Base-by-base conservation (phyloP, 1,140 invertebrate species). In the Drosophila pachea region DNA sequence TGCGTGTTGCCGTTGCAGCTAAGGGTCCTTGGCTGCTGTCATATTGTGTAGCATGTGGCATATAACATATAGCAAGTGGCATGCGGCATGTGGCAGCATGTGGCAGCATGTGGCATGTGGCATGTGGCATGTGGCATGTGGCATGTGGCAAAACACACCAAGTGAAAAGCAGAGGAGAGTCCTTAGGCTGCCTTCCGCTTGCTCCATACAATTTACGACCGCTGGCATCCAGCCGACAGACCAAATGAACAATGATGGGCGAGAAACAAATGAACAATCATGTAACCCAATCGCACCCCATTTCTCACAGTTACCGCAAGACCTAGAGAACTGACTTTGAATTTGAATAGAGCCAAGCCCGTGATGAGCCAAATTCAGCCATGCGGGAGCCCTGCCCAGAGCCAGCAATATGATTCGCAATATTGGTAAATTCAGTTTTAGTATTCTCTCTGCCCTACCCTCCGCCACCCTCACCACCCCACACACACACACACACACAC, bases 181-280 rank as follows among this genome's bases (percentile, higher is more conserved):
- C 22, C 22, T 22, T 22, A 22, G 3, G 22, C 22, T 22, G 22
- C 22, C 22, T 22, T 1, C 22, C 3, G 22, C 22, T 22, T 1
- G 22, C 22, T 22, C 22, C 22, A 22, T 22, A 22, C 22, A 22
- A 22, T 22, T 22, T 22, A 3, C 22, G 22, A 3, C 22, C 22
- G 22, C 22, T 22, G 22, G 22, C 22, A 22, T 22, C 22, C 22
- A 22, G 22, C 22, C 22, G 22, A 22, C 1, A n/a, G n/a, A n/a
- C 1, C 22, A 22, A 22, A 22, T 22, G 22, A 22, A 22, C 22
- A 22, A 36, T 35, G 40, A 54, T 53, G 50, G n/a, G n/a, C n/a
- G n/a, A n/a, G n/a, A 43, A 52, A n/a, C 45, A 38, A 53, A 45
- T 38, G 59, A 52, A 61, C 48, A 61, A 33, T 61, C 59, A 32